phyloP scores from a whole-genome alignment of 2,888 invertebrate genomes.

The Rotaria magnacalcarata region DNA sequence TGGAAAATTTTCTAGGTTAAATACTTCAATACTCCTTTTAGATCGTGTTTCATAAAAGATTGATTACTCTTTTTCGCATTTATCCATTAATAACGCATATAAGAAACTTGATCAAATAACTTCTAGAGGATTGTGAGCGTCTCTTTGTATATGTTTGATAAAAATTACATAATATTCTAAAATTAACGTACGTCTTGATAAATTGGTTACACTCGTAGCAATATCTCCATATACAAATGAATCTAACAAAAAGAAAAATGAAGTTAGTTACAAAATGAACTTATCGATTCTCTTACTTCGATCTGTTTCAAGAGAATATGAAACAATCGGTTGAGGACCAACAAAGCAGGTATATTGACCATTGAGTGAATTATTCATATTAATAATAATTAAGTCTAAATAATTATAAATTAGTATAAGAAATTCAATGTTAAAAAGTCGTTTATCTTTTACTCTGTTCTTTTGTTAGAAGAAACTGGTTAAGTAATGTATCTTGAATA shows the following conservation, averaged over 20 bases:
- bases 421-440: not conserved
- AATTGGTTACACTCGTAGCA: not conserved
- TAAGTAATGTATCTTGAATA: constrained; percentile 29
- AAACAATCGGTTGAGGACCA: not conserved
- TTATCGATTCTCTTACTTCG: constrained; percentile 9
- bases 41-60: too few species aligned
- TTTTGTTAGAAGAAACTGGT: constrained; percentile 21
- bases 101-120: too few species aligned
- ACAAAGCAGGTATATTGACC: constrained; percentile 44
- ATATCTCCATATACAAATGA: constrained; percentile 3
- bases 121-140: too few species aligned
- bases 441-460: not conserved
- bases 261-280: not conserved
- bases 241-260: not conserved
- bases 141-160: too few species aligned
- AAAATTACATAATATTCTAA: not conserved
- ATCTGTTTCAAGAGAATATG: constrained; percentile 34
- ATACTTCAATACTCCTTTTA: too few species aligned
- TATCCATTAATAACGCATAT: too few species aligned
- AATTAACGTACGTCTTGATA: not conserved
- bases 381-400: constrained; percentile 42
- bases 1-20: too few species aligned
- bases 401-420: not conserved
- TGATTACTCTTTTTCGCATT: too few species aligned
- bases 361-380: constrained; percentile 37